Base-by-base conservation (phyloP, 2,797 vertebrate genomes). In the Sebastes miniatus region DNA sequence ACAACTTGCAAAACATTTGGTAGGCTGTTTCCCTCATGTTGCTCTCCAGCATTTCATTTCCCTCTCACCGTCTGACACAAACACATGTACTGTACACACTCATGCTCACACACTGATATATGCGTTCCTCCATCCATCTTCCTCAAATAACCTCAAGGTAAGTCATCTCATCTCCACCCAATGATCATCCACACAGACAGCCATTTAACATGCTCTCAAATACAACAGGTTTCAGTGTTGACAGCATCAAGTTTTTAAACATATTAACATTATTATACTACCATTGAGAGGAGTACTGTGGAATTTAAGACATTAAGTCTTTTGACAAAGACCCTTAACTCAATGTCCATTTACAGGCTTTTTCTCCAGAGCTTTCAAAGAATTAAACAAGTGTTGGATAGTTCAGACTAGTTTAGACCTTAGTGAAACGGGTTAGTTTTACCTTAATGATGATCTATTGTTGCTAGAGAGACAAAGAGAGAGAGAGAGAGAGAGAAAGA, bases 1-100 rank as follows among this genome's bases (percentile, higher is more conserved):
- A 79, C 31, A 47, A 50, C 63, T 76, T 84, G 78, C 64, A 87
- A 79, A 85, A 66, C 68, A 84, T 73, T 62, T 3, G 36, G 24
- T 14, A 0, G 31, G 39, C 32, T 62, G 58, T 66, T 54, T 78
- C 25, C 63, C 32, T 52, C 0, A 0, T 29, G 59, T 29, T 12
- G 68, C 77, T 65, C 39, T 27, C 18, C 36, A 69, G 24, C 54
- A n/a, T 69, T 73, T 68, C 3, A 39, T 69, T 68, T 75, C n/a
- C 11, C 5, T 29, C 6, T 66, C 13, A 52, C 50, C 50, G 7
- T 79, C 75, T n/a, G 63, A 67, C 29, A 31, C 27, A 57, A 22
- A 61, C 32, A 72, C 36, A 25, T 18, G 12, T 16, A 36, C 24
- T 32, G 34, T 24, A 39, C 24, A 71, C 34, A 66, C 34, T 58